Evolutionary conservation across 2,797 vertebrate species (phyloP).

Genomic region (Clarias pachynema): DNA sequence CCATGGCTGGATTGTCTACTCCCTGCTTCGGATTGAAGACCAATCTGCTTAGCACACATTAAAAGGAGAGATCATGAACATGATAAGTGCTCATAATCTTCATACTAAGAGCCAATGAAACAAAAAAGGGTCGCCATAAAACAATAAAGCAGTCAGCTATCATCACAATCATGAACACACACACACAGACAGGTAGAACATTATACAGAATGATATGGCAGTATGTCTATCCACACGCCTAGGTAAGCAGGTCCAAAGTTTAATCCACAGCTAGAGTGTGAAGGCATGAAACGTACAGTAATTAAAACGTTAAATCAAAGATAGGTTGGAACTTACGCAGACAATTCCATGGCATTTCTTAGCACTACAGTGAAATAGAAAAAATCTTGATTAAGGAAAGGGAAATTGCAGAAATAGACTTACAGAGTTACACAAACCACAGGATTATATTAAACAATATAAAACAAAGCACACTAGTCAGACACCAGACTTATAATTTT

Average conservation of each 20-base stretch:
- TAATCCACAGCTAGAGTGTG: conserved; percentile 33
- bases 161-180: not conserved
- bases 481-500: not conserved
- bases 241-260: conserved; percentile 47
- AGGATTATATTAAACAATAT: not conserved
- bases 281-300: not conserved
- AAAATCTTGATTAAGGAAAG: not conserved
- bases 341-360: conserved; percentile 55
- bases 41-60: conserved; percentile 77
- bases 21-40: conserved; percentile 91
- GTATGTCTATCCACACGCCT: conserved; percentile 46
- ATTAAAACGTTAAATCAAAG: conserved; percentile 20
- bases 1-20: conserved; percentile 92
- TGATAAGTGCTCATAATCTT: conserved; percentile 10
- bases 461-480: not conserved
- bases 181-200: conserved; percentile 13
- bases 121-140: conserved; percentile 33
- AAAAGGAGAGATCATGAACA: conserved; percentile 3
- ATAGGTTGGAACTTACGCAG: conserved; percentile 65
- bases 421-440: not conserved
- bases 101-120: conserved; percentile 35
- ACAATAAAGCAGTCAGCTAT: conserved; percentile 42
- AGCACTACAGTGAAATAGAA: conserved; percentile 50
- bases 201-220: conserved; percentile 32
- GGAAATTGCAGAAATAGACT: not conserved